A percentile compares a stretch with the other conserved stretches of the same genome.
phyloP scores from a whole-genome alignment of 2,797 vertebrate genomes.

The Microhierax caerulescens region DNA sequence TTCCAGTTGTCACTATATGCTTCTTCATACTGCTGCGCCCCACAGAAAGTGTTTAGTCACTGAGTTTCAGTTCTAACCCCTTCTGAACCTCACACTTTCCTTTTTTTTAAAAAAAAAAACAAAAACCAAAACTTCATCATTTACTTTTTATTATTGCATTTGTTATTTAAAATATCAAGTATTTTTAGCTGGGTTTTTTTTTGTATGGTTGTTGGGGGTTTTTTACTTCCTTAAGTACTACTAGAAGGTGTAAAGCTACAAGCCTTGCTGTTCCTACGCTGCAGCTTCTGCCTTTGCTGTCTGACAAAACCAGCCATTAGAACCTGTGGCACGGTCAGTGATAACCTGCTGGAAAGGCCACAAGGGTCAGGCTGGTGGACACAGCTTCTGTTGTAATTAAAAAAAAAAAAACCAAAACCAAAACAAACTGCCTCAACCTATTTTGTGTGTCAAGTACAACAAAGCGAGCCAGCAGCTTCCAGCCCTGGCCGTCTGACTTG shows the following conservation, averaged over 20 bases:
- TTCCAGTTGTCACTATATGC: neutral
- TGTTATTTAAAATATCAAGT: neutral
- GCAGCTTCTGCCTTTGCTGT: neutral
- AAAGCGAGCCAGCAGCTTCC: neutral
- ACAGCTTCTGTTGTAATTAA: neutral
- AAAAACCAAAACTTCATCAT: too few relatives aligned
- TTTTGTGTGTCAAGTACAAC: neutral
- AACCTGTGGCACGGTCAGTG: neutral
- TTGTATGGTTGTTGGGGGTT: fast-evolving
- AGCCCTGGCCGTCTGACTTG: fast-evolving
- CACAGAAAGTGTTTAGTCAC: neutral
- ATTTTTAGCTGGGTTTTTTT: neutral
- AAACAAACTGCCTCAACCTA: too few relatives aligned
- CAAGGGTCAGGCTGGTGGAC: neutral
- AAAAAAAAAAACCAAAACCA: neutral
- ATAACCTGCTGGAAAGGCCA: neutral
- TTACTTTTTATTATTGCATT: neutral
- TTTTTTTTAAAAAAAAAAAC: neutral
- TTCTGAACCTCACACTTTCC: neutral
- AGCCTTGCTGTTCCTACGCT: fast-evolving
- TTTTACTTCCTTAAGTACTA: neutral
- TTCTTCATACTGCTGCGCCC: neutral
- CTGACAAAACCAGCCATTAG: fast-evolving
- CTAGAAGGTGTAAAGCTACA: neutral
- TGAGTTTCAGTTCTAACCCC: neutral